Conservation (phyloP, 1,140 invertebrate species). For the Lanistes nyassanus region DNA sequence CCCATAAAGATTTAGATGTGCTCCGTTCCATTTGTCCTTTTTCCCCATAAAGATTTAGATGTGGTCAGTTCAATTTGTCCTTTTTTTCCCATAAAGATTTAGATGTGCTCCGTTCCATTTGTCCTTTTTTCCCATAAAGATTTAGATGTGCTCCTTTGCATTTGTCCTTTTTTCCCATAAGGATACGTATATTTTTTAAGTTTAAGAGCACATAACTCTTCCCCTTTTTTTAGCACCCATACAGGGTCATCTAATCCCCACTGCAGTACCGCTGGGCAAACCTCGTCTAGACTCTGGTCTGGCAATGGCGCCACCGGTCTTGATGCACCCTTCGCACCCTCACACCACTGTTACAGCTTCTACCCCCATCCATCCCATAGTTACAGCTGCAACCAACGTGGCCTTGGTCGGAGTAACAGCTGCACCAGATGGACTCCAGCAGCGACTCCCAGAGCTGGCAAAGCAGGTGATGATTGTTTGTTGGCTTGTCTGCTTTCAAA, state of each 20-base stretch:
- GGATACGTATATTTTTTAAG: background rate
- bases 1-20: conserved; percentile 8
- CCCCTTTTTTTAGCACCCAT: conserved; percentile 46
- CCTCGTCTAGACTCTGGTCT: conserved; percentile 57
- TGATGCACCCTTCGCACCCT: background rate
- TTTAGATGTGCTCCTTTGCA: background rate
- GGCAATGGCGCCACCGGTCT: conserved; percentile 18
- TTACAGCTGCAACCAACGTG: conserved; percentile 51
- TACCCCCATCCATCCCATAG: conserved; percentile 28
- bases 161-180: background rate
- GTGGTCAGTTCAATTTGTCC: background rate
- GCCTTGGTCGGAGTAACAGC: conserved; percentile 50
- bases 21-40: background rate
- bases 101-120: background rate
- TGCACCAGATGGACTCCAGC: conserved; percentile 32
- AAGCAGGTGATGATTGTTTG: conserved; percentile 50
- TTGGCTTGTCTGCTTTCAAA: too few species aligned
- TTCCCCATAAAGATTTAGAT: conserved; percentile 4
- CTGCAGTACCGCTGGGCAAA: conserved; percentile 58
- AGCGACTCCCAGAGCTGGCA: conserved; percentile 40
- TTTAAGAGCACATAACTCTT: background rate
- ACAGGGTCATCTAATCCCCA: conserved; percentile 52
- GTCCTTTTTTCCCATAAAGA: background rate
- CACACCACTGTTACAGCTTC: conserved; percentile 23
- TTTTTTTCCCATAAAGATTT: too few species aligned